These are phyloP conservation scores for Piaya cayana DNA, from an alignment of 2,113 vertebrate genomes.

Conservation along the genomic window DNA sequence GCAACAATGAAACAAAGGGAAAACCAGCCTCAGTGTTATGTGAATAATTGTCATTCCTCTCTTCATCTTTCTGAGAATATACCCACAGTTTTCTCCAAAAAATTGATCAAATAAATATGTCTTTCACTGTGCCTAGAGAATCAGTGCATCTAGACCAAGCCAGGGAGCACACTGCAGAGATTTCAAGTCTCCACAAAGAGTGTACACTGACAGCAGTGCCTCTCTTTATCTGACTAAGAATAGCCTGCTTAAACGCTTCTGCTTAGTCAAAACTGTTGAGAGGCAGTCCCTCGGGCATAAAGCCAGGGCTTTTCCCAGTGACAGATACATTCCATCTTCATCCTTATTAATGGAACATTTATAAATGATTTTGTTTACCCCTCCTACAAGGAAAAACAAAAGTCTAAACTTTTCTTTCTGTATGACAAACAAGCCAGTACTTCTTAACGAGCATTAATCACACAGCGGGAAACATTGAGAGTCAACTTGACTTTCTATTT, in stretches of 20 bases:
- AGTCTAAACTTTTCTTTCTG: conserved; percentile 6
- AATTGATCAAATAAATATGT: conserved; percentile 18
- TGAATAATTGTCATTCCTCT: neutral
- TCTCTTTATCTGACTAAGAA: conserved; percentile 45
- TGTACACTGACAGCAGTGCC: neutral
- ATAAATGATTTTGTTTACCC: conserved; percentile 35
- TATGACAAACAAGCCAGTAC: neutral
- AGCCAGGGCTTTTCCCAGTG: conserved; percentile 25
- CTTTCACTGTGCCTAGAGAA: neutral
- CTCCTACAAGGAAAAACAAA: neutral
- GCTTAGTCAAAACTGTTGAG: conserved; percentile 18
- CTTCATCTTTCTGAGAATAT: neutral
- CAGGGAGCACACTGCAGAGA: conserved; percentile 10
- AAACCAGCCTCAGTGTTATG: neutral
- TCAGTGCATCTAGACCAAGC: neutral
- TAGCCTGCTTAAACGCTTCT: neutral
- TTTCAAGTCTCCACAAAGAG: neutral
- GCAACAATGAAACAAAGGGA: neutral
- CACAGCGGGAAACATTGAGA: neutral
- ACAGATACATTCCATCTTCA: conserved; percentile 34
- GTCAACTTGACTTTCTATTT: neutral
- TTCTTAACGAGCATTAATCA: neutral
- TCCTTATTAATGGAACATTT: conserved; percentile 1
- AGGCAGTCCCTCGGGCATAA: neutral
- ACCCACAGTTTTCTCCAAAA: neutral